phyloP scores from a whole-genome alignment of 2,797 vertebrate genomes.

The Myotis planiceps region DNA sequence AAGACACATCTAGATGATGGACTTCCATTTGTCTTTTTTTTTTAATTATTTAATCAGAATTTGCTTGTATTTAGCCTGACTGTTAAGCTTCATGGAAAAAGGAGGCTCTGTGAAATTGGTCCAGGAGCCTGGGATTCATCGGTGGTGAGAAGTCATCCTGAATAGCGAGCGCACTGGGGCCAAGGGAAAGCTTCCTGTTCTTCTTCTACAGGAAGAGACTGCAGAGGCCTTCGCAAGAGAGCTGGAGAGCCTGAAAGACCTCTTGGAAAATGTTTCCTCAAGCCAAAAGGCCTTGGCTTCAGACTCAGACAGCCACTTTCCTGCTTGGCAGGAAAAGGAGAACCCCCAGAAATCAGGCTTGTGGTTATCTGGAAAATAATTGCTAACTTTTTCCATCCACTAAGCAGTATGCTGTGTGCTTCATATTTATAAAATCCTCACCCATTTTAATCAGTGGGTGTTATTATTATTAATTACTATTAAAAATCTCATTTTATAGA shows the following conservation, averaged over 20 bases:
- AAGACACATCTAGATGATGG: conserved; percentile 23
- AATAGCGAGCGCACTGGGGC: background rate
- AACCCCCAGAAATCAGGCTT: conserved; percentile 10
- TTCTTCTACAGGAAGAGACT: background rate
- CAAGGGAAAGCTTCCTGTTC: conserved; percentile 24
- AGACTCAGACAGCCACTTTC: conserved; percentile 54
- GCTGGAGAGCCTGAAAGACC: background rate
- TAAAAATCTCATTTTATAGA: background rate
- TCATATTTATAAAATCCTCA: background rate
- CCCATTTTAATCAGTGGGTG: background rate
- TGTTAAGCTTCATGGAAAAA: conserved; percentile 17
- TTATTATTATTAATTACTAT: background rate
- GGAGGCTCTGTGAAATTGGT: background rate
- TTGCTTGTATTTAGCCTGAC: background rate
- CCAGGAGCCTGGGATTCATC: conserved; percentile 43
- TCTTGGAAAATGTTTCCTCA: conserved; percentile 59
- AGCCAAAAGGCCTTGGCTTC: conserved; percentile 59
- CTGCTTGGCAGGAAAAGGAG: conserved; percentile 46
- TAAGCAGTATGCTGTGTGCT: background rate
- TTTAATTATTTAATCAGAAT: background rate
- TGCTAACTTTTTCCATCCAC: conserved; percentile 25
- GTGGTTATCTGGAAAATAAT: conserved; percentile 61
- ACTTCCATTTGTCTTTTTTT: background rate
- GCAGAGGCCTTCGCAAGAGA: background rate
- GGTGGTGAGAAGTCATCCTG: conserved; percentile 13